These are phyloP conservation scores for Leptinotarsa tumamoca DNA, from an alignment of 2,888 invertebrate species.

Conservation along the genomic window DNA sequence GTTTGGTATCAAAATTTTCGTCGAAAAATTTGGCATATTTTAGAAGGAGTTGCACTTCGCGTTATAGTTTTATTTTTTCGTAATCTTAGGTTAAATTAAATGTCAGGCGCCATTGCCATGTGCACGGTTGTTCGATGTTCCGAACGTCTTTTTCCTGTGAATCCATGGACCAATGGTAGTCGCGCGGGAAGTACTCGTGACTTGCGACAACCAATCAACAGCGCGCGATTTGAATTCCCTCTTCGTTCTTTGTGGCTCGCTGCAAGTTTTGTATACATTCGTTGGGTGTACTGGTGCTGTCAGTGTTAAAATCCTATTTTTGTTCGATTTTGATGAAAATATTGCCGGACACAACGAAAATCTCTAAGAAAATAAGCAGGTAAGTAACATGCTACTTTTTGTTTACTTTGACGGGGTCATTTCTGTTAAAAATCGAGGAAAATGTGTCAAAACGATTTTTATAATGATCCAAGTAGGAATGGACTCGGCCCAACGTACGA, in stretches of 20 bases:
- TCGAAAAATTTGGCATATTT: slow-evolving; percentile 51
- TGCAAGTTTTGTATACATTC: slow-evolving; percentile 67
- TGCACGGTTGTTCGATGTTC: slow-evolving; percentile 53
- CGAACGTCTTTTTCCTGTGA: slow-evolving; percentile 47
- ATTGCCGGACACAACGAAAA: slow-evolving; percentile 76
- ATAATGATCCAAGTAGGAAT: slow-evolving; percentile 56
- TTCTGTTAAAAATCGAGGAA: slow-evolving; percentile 63
- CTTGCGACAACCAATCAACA: slow-evolving; percentile 60
- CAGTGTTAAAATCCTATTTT: slow-evolving; percentile 63
- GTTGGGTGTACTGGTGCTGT: slow-evolving; percentile 66
- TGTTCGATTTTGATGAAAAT: slow-evolving; percentile 80
- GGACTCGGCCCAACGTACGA: slow-evolving; percentile 63
- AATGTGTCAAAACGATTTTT: slow-evolving; percentile 49
- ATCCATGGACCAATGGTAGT: slow-evolving; percentile 58
- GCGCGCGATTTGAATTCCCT: slow-evolving; percentile 67
- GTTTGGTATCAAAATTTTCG: slow-evolving; percentile 48
- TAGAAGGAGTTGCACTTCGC: slow-evolving; percentile 21
- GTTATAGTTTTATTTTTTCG: slow-evolving; percentile 29
- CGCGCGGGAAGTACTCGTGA: slow-evolving; percentile 66
- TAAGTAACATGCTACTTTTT: slow-evolving; percentile 68
- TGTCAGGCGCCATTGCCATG: slow-evolving; percentile 58
- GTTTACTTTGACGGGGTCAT: slow-evolving; percentile 53
- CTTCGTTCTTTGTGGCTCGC: slow-evolving; percentile 62
- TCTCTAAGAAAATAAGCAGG: slow-evolving; percentile 76
- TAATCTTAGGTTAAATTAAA: slow-evolving; percentile 58